A percentile compares a stretch with the other conserved stretches of the same genome.
Evolutionary conservation across 2,888 invertebrate species (phyloP).

Genomic region (Melanargia galathea): DNA sequence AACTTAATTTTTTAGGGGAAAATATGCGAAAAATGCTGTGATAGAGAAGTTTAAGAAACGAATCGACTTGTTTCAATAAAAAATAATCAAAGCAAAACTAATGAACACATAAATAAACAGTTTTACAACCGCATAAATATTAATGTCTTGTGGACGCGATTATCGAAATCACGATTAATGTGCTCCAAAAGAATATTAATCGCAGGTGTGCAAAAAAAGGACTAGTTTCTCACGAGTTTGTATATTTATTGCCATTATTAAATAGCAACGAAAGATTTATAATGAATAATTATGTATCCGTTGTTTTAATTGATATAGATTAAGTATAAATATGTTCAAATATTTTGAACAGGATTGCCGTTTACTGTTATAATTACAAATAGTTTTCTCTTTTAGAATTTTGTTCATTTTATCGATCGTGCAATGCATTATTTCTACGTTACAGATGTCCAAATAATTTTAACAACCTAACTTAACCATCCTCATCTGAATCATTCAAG

Average conservation of each 20-base stretch:
- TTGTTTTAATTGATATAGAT: conserved; percentile 17
- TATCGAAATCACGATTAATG: conserved; percentile 10
- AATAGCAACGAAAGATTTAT: conserved; percentile 14
- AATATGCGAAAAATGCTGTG: neutral
- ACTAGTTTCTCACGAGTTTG: conserved; percentile 10
- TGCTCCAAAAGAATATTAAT: conserved; percentile 16
- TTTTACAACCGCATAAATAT: conserved; percentile 29
- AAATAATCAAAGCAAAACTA: conserved; percentile 7
- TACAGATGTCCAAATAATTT: too few relatives aligned
- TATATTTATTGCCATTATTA: conserved; percentile 17
- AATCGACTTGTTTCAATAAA: neutral
- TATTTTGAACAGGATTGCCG: neutral
- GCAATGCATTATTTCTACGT: too few relatives aligned
- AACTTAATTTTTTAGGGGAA: neutral
- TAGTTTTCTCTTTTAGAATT: neutral
- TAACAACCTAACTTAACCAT: too few relatives aligned
- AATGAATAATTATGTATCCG: conserved; percentile 13
- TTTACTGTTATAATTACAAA: neutral
- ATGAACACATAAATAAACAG: conserved; percentile 25
- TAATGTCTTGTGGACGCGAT: conserved; percentile 26
- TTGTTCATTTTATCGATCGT: neutral
- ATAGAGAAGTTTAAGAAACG: neutral
- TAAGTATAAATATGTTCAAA: neutral
- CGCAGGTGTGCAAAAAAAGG: conserved; percentile 6
- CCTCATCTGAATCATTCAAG: too few relatives aligned